Evolutionary conservation across 2,113 vertebrate genomes (phyloP), one percentile per base, ranked within the genome.

Genomic region (Petrocephalus zakoni): DNA sequence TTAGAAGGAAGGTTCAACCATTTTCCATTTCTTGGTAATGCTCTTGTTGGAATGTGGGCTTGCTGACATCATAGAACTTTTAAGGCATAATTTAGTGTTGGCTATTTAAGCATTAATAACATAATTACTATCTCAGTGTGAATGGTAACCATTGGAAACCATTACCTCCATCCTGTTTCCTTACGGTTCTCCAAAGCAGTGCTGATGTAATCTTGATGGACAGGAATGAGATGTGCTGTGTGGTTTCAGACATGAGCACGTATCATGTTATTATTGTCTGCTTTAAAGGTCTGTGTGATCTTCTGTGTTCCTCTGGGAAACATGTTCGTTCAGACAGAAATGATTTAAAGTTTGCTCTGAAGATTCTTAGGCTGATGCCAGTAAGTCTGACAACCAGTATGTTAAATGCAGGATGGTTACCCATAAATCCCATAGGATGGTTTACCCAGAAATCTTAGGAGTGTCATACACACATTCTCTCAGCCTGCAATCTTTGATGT

Each of bases 321-420:
- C 17, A 19, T 25, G 19, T 42, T 78, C 15, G 72, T 13, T 17
- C 72, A 78, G 29, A 78, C 72, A 34, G 34, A 42, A 78, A 42
- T 42, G 1, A 78, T 34, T 78, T 78, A 37, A 78, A 78, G 34
- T 78, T 78, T 37, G 29, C 72, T 78, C 72, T 78, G 72, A 19
- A 37, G 34, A 15, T 78, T 78, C 37, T 37, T 37, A 42, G 15
- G 34, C 17, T 42, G 72, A 78, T 78, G 34, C 72, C 34, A 78
- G 72, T 78, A 37, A 78, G 72, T 78, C 72, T 78, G 29, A 78
- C 72, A 42, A 21, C 72, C 72, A 78, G 72, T 78, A 78, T 78
- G 72, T 34, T 78, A 78, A 17, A 17, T 78, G 29, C 72, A 78
- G 34, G 72, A 78, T 0, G 34, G 15, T 42, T 42, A 42, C 72